These are phyloP conservation scores for Acleris literana DNA, from an alignment of 2,888 invertebrate genomes.

Conservation along the genomic window DNA sequence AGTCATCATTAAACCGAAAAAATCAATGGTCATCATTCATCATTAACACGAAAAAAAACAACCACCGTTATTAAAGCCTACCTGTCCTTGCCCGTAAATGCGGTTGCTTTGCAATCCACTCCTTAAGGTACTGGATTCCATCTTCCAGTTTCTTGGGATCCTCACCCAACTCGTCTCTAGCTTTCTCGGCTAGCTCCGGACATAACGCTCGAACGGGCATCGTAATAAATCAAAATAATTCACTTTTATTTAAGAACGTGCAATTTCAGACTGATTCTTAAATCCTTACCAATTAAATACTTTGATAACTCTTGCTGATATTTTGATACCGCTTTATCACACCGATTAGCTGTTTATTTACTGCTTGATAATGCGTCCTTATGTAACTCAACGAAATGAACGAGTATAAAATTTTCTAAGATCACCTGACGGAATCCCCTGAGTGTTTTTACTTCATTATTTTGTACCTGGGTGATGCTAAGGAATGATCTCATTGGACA, in stretches of 20 bases:
- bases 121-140: constrained; percentile 78
- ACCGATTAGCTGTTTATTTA: constrained; percentile 5
- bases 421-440: too few species aligned
- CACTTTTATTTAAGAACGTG: constrained; percentile 1
- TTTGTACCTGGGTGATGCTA: too few species aligned
- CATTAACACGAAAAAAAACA: too few species aligned
- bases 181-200: constrained; percentile 66
- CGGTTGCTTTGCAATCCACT: constrained; percentile 83
- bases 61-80: constrained; percentile 30
- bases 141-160: constrained; percentile 70
- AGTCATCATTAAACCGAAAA: too few species aligned
- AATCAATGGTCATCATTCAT: too few species aligned
- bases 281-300: constrained; percentile 1
- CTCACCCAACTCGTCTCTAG: constrained; percentile 80
- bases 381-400: neutral
- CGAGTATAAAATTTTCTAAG: too few species aligned
- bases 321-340: constrained; percentile 5
- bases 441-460: too few species aligned
- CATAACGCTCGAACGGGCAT: constrained; percentile 61
- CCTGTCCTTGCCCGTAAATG: constrained; percentile 75
- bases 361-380: neutral
- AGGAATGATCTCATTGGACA: too few species aligned
- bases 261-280: neutral
- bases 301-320: constrained; percentile 1
- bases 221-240: constrained; percentile 21